These are phyloP conservation scores for Pangasius larnaudii DNA, from an alignment of 2,797 vertebrate species.

Conservation along the genomic window DNA sequence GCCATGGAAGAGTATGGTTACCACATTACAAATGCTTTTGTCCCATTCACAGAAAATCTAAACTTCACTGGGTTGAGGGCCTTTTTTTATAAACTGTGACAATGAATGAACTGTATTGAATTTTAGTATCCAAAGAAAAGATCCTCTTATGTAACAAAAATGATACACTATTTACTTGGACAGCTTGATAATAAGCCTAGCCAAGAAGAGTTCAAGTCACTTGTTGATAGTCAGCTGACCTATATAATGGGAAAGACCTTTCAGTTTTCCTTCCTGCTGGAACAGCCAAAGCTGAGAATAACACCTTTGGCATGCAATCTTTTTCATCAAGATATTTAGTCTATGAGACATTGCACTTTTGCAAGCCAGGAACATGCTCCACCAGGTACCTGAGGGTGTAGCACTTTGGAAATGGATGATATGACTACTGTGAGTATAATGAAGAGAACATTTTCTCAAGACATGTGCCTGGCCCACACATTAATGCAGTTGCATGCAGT, in stretches of 20 bases:
- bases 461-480: constrained; percentile 28
- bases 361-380: constrained; percentile 55
- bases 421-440: constrained; percentile 44
- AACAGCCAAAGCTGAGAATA: constrained; percentile 41
- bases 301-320: constrained; percentile 47
- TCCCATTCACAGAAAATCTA: constrained; percentile 21
- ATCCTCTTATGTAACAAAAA: constrained; percentile 16
- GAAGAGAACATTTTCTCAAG: constrained; percentile 45
- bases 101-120: constrained; percentile 13
- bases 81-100: constrained; percentile 1
- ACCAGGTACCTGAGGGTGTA: constrained; percentile 53
- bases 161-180: constrained; percentile 35
- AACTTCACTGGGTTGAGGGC: background rate
- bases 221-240: constrained; percentile 52
- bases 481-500: constrained; percentile 43
- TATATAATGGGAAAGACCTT: constrained; percentile 51
- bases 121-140: constrained; percentile 21
- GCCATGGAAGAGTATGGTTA: constrained; percentile 10
- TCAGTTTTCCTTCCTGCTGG: constrained; percentile 51
- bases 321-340: constrained; percentile 51
- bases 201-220: constrained; percentile 39
- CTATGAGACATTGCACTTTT: constrained; percentile 55
- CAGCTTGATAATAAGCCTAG: constrained; percentile 16
- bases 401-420: constrained; percentile 47
- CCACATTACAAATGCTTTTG: constrained; percentile 28